phyloP scores from a whole-genome alignment of 2,888 invertebrate species.

The Beris morrisii region DNA sequence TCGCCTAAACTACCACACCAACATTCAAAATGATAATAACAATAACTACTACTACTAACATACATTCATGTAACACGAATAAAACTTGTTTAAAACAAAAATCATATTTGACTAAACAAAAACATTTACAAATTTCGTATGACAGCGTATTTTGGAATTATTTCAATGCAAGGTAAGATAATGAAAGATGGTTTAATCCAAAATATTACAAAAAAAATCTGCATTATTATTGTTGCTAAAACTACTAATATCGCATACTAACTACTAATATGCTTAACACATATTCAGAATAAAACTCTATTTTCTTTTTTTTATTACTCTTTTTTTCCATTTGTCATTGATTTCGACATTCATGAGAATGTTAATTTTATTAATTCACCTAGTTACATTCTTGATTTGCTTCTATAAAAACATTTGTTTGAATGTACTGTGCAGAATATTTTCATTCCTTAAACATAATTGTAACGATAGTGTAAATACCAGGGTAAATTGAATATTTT shows the following conservation, averaged over 20 bases:
- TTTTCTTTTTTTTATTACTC: too few relatives aligned
- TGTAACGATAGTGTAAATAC: too few relatives aligned
- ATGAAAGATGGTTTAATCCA: slow-evolving; percentile 40
- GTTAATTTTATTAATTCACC: too few relatives aligned
- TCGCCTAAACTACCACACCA: slow-evolving; percentile 47
- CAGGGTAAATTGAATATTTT: too few relatives aligned
- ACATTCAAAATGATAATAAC: slow-evolving; percentile 37
- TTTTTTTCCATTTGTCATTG: too few relatives aligned
- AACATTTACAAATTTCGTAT: slow-evolving; percentile 40
- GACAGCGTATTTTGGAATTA: slow-evolving; percentile 97
- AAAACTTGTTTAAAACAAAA: slow-evolving; percentile 42
- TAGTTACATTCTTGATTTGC: too few relatives aligned
- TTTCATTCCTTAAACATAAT: too few relatives aligned
- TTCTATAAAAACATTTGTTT: too few relatives aligned
- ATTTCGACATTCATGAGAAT: too few relatives aligned
- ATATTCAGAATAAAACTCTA: too few relatives aligned
- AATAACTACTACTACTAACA: slow-evolving; percentile 38
- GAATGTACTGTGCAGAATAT: too few relatives aligned
- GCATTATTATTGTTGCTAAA: slow-evolving; percentile 22
- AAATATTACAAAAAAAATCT: neutral
- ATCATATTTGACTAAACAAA: slow-evolving; percentile 18
- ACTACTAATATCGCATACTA: slow-evolving; percentile 31
- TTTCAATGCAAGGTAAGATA: slow-evolving; percentile 97
- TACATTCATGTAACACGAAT: slow-evolving; percentile 18
- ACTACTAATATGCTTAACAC: neutral